Evolutionary conservation across 2,888 invertebrate genomes (phyloP).

Genomic region (Diaphora mendica): DNA sequence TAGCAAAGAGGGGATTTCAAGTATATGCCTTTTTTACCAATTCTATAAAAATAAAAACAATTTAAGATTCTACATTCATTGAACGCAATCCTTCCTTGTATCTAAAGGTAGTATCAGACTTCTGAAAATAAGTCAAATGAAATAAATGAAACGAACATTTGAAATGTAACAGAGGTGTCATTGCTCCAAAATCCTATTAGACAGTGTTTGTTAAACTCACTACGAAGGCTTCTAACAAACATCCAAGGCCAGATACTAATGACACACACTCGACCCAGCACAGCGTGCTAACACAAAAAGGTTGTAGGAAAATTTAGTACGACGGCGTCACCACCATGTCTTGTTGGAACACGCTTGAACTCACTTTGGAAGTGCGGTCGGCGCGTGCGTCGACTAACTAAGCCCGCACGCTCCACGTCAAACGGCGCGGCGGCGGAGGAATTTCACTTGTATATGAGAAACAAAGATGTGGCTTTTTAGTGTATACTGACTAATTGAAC

Average conservation of each 20-base stretch:
- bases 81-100: background rate
- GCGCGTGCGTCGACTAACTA: slow-evolving; percentile 59
- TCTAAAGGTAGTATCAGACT: background rate
- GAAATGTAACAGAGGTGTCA: slow-evolving; percentile 16
- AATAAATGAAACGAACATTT: slow-evolving; percentile 2
- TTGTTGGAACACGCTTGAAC: slow-evolving; percentile 46
- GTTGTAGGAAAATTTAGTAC: slow-evolving; percentile 36
- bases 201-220: slow-evolving; percentile 45
- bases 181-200: slow-evolving; percentile 23
- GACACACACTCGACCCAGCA: slow-evolving; percentile 21
- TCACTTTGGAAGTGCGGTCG: slow-evolving; percentile 40
- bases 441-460: slow-evolving; percentile 73
- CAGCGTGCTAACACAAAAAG: slow-evolving; percentile 35
- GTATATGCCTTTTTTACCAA: no score
- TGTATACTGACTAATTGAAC: slow-evolving; percentile 67
- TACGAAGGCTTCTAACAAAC: slow-evolving; percentile 48
- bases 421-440: slow-evolving; percentile 61
- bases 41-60: background rate
- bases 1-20: no score
- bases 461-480: slow-evolving; percentile 70
- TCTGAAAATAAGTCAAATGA: background rate
- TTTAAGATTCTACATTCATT: background rate
- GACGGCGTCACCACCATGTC: slow-evolving; percentile 30
- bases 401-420: slow-evolving; percentile 62
- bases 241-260: slow-evolving; percentile 44